Conservation (phyloP, 2,113 vertebrate species). For the Microcebus lehilahytsara region DNA sequence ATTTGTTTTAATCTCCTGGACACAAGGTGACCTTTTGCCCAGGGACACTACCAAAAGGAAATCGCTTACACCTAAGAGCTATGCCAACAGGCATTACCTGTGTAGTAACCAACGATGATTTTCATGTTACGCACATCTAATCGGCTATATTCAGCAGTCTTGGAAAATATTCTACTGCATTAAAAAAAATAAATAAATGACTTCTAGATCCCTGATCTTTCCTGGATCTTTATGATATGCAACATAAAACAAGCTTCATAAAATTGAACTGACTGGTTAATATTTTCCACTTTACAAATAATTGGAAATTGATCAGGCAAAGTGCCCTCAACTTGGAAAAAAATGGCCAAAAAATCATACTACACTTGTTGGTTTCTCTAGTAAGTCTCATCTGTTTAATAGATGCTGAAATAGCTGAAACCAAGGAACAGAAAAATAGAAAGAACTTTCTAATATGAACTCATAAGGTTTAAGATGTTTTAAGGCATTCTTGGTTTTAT, state of each 20-base stretch:
- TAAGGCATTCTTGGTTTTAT: not conserved
- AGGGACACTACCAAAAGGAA: not conserved
- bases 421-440: not conserved
- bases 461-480: not conserved
- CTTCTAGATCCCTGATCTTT: not conserved
- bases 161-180: not conserved
- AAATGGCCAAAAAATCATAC: not conserved
- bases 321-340: not conserved
- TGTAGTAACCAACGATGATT: not conserved
- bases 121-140: not conserved
- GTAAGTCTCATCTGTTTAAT: not conserved
- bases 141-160: not conserved
- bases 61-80: not conserved
- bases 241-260: not conserved
- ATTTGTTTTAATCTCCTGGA: not conserved
- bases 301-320: not conserved
- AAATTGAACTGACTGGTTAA: not conserved
- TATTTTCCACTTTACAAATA: not conserved
- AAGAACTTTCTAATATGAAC: not conserved
- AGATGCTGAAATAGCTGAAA: not conserved
- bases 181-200: not conserved
- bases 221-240: not conserved
- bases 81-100: not conserved
- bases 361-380: not conserved
- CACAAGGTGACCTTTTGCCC: not conserved